Evolutionary conservation across 2,797 vertebrate species (phyloP), one percentile per base, ranked within the genome.

Genomic region (Nyctalus aviator): DNA sequence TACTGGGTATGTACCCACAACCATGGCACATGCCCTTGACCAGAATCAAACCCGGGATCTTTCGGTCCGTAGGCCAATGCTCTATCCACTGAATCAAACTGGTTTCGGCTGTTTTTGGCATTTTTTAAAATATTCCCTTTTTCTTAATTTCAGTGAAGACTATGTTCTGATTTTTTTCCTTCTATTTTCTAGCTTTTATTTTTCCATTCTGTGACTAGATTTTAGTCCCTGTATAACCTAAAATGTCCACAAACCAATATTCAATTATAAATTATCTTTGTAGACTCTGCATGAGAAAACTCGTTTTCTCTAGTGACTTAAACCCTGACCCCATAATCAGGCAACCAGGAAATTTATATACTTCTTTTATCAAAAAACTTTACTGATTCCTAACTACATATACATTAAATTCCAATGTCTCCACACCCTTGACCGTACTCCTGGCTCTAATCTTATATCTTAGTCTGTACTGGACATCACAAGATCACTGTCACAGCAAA

Each of bases 71-170:
- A 41, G 37, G 37, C 37, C 6, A 41, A 41, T 41, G 37, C 37
- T 41, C 37, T 41, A 41, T 41, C 37, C 37, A 41, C 37, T 41
- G 37, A 41, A 6, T 6, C 37, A 41, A 41, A 41, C 37, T 6
- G 37, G 37, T 41, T 41, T 6, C 6, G 37, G 6, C 37, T 41
- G 37, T 41, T 37, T 77, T 44, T 55, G 35, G 68, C 8, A 89
- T 41, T 95, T 89, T 71, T 91, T 95, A 73, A 92, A 86, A 66
- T 53, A 86, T 9, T 81, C 3, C 8, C 27, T 85, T 73, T 90
- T 75, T 72, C 44, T 83, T 79, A 64, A 76, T 23, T 84, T 86
- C 35, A 77, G 9, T 18, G 41, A 93, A 78, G 8, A 79, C 53
- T 46, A 17, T 23, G 5, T 46, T 79, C 23, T 86, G 5, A 46